Evolutionary conservation across 2,113 vertebrate genomes (phyloP), one percentile per base, ranked within the genome.

Genomic region (Loxodonta africana): DNA sequence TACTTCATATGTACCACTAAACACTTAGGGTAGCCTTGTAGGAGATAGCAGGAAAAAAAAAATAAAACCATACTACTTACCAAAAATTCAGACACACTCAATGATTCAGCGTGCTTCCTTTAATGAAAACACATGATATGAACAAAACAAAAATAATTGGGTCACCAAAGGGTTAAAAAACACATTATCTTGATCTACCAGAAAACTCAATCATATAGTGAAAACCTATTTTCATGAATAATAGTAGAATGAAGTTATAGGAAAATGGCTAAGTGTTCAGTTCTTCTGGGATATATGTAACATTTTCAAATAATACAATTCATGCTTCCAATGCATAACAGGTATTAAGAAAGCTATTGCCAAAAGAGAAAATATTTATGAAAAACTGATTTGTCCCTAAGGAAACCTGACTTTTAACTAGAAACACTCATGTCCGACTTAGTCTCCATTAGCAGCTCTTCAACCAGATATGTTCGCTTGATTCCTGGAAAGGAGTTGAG

Each of bases 271-370:
- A 83, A 63, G 33, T 53, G 17, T 17, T 96, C 5, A 67, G 48
- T 93, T 91, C 6, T 94, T 96, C 83, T 95, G 65, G 83, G 67
- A 97, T 93, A 94, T 81, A 25, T 14, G n/a, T 81, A 88, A 21
- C n/a, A 93, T 94, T 97, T 80, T 89, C 26, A 78, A 95, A 94
- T 86, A 92, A 82, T 71, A 30, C 51, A 85, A 67, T 90, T 96
- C 25, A 84, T 9, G 67, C 87, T 86, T 87, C 76, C 46, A 92
- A 23, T 93, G 87, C 6, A 83, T 87, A 93, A 88, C 21, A 86
- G 30, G 8, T 18, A 93, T 93, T 93, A 76, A 28, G 86, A 95
- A 91, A 83, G 2, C 76, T 76, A 65, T 12, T 88, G 67, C 25
- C 80, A 88, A 78, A 90, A 90, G n/a, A 90, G 87, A 48, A 8